Conservation (phyloP, 2,113 vertebrate species). For the Poecilia latipinna region DNA sequence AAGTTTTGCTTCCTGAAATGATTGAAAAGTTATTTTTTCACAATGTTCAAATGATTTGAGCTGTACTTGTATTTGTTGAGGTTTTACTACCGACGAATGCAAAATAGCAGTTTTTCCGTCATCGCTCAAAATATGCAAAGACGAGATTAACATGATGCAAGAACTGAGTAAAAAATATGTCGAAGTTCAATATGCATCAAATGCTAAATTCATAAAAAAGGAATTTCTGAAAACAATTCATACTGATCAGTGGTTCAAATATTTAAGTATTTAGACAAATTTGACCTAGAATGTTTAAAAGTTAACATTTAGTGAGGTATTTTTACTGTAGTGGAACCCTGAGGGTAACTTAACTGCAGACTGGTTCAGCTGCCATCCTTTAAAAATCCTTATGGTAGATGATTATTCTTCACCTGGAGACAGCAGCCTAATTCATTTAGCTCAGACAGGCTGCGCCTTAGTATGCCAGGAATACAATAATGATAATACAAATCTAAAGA, state of each 20-base stretch:
- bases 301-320: background rate
- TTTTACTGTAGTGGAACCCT: background rate
- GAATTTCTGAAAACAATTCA: background rate
- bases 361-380: constrained; percentile 9
- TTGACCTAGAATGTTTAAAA: background rate
- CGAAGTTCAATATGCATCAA: background rate
- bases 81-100: background rate
- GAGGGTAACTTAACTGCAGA: background rate
- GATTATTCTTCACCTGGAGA: constrained; percentile 24
- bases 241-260: too few species aligned
- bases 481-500: constrained; percentile 58
- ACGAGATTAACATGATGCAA: background rate
- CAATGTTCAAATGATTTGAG: background rate
- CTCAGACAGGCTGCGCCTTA: constrained; percentile 6
- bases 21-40: background rate
- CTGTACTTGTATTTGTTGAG: background rate
- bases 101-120: background rate
- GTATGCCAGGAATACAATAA: constrained; percentile 45
- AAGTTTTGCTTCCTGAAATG: background rate
- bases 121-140: too few species aligned
- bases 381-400: constrained; percentile 21
- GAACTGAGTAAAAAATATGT: background rate
- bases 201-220: background rate
- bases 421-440: constrained; percentile 40
- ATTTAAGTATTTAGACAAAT: background rate